Evolutionary conservation across 2,113 vertebrate species (phyloP).

Genomic region (Rhinichthys klamathensis): DNA sequence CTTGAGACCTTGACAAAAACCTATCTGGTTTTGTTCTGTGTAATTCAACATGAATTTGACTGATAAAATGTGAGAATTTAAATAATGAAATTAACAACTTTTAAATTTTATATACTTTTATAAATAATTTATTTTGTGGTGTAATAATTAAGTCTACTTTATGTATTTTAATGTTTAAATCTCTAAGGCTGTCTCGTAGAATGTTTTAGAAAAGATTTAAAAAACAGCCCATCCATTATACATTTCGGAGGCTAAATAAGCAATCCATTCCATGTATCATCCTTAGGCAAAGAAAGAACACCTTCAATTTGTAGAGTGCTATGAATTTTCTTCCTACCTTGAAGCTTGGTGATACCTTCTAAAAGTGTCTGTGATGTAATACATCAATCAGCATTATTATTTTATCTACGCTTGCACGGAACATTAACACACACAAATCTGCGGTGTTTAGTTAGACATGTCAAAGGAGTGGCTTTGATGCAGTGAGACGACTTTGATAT

Average conservation of each 20-base stretch:
- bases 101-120: too few species aligned
- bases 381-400: slow-evolving; percentile 31
- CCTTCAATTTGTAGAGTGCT: slow-evolving; percentile 8
- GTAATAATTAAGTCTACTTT: neutral
- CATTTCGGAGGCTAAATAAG: neutral
- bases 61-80: too few species aligned
- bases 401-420: slow-evolving; percentile 12
- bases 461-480: slow-evolving; percentile 36
- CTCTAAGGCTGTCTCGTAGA: neutral
- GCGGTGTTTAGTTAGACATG: slow-evolving; percentile 14
- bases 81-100: too few species aligned
- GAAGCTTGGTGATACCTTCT: slow-evolving; percentile 4
- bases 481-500: slow-evolving; percentile 21
- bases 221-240: neutral
- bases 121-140: too few species aligned
- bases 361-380: slow-evolving; percentile 27
- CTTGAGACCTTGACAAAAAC: neutral
- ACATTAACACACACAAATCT: slow-evolving; percentile 31
- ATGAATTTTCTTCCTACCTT: slow-evolving; percentile 9
- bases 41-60: too few species aligned
- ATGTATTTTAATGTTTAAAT: neutral
- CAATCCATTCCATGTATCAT: neutral
- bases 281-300: slow-evolving; percentile 5
- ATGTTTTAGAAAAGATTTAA: neutral
- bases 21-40: neutral